Percentiles rank a stretch among this genome's conserved stretches.
Evolutionary conservation across 2,113 vertebrate species (phyloP).

Genomic region (Misgurnus mizolepis): DNA sequence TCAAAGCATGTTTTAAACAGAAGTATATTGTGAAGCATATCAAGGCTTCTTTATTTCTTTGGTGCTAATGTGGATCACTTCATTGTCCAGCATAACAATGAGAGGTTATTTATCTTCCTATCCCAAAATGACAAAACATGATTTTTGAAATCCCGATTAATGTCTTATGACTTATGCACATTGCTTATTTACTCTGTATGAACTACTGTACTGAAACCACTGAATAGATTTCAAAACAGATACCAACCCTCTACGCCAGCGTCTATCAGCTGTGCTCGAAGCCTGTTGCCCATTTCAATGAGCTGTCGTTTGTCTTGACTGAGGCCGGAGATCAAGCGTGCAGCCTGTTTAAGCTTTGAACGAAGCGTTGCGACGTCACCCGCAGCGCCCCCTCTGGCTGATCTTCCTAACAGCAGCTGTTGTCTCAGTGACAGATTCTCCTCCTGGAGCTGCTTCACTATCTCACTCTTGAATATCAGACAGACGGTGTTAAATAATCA

Average conservation of each 20-base stretch:
- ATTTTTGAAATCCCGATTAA: background rate
- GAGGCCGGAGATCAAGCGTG: conserved; percentile 73
- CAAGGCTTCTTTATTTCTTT: background rate
- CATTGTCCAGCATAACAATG: conserved; percentile 7
- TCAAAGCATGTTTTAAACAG: too few species aligned
- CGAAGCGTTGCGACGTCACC: conserved; percentile 55
- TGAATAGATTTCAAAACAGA: background rate
- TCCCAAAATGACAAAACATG: background rate
- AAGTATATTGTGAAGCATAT: conserved; percentile 4
- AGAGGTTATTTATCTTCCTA: background rate
- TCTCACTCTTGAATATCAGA: conserved; percentile 61
- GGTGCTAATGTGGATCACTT: background rate
- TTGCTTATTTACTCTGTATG: background rate
- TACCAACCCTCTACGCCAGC: conserved; percentile 67
- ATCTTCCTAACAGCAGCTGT: conserved; percentile 38
- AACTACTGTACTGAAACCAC: background rate
- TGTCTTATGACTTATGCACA: too few species aligned
- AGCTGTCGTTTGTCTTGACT: conserved; percentile 83
- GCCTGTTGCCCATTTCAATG: conserved; percentile 84
- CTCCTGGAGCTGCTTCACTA: conserved; percentile 51
- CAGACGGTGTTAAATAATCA: background rate
- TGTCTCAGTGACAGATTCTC: conserved; percentile 59
- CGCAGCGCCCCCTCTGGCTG: background rate
- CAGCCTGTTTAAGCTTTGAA: conserved; percentile 78
- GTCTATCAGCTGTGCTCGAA: conserved; percentile 72